Percentiles rank a stretch among this genome's conserved stretches.
Conservation (phyloP, 2,113 vertebrate genomes). For the Carassius auratus region DNA sequence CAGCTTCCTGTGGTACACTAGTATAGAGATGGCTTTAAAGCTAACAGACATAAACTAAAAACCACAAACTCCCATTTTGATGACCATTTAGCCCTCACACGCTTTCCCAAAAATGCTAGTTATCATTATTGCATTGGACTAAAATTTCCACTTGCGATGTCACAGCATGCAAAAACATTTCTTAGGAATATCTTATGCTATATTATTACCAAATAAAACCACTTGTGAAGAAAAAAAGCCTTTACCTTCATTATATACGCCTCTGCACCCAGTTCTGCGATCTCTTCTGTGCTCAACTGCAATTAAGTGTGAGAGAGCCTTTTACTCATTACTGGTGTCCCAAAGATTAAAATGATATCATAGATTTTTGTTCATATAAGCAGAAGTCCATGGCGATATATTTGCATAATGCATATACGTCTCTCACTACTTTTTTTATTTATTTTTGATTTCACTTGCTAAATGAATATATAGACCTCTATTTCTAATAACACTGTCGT, state of each 20-base stretch:
- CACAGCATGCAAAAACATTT: too few relatives aligned
- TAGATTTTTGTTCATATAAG: not conserved
- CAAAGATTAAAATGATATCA: not conserved
- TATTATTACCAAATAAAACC: not conserved
- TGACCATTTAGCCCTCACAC: not conserved
- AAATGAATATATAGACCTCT: not conserved
- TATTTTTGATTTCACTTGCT: not conserved
- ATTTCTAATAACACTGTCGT: too few relatives aligned
- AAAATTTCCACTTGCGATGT: too few relatives aligned
- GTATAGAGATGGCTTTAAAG: too few relatives aligned
- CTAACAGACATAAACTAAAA: not conserved
- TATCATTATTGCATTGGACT: too few relatives aligned
- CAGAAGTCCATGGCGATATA: not conserved
- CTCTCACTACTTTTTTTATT: not conserved
- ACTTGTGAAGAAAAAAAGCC: conserved; percentile 18
- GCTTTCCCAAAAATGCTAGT: too few relatives aligned
- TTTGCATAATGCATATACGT: not conserved
- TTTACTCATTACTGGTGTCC: not conserved
- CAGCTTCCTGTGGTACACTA: not conserved
- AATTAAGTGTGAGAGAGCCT: conserved; percentile 49
- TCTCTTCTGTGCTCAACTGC: conserved; percentile 89
- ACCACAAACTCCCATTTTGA: not conserved
- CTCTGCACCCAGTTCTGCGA: conserved; percentile 85
- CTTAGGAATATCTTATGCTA: too few relatives aligned
- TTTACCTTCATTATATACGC: conserved; percentile 89